phyloP scores from a whole-genome alignment of 2,113 vertebrate genomes.

The Lophura nycthemera region DNA sequence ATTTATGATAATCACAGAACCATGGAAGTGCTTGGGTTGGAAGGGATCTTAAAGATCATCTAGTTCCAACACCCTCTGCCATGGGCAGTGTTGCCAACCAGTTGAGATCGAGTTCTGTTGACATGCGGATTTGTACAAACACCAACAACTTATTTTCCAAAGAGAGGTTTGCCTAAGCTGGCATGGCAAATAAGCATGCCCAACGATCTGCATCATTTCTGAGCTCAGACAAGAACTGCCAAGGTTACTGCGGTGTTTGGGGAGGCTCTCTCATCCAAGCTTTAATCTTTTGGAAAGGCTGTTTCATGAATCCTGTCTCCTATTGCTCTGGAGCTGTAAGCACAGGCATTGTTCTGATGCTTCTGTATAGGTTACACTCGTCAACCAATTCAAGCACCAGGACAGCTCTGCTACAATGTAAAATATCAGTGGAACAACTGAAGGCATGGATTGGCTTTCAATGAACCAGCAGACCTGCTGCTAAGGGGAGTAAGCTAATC shows the following conservation, averaged over 20 bases:
- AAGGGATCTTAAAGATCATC: background rate
- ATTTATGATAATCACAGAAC: background rate
- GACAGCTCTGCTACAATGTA: background rate
- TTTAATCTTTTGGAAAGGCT: background rate
- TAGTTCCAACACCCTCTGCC: background rate
- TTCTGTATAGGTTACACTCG: background rate
- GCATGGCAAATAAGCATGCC: background rate
- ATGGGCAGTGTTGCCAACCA: background rate
- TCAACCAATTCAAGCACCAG: background rate
- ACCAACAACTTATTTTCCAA: background rate
- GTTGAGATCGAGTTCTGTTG: background rate
- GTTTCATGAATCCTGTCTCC: background rate
- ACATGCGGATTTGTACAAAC: background rate
- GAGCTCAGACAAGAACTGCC: background rate
- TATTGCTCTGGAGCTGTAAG: background rate
- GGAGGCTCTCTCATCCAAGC: background rate
- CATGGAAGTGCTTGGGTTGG: background rate
- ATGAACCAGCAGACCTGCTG: background rate
- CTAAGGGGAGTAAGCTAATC: background rate
- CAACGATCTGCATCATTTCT: background rate
- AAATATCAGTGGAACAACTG: background rate
- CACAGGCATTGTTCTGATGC: background rate
- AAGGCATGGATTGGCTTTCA: background rate
- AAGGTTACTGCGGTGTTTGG: background rate
- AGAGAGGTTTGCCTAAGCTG: background rate